phyloP scores from a whole-genome alignment of 2,888 invertebrate genomes.

The Tupiocoris notatus region DNA sequence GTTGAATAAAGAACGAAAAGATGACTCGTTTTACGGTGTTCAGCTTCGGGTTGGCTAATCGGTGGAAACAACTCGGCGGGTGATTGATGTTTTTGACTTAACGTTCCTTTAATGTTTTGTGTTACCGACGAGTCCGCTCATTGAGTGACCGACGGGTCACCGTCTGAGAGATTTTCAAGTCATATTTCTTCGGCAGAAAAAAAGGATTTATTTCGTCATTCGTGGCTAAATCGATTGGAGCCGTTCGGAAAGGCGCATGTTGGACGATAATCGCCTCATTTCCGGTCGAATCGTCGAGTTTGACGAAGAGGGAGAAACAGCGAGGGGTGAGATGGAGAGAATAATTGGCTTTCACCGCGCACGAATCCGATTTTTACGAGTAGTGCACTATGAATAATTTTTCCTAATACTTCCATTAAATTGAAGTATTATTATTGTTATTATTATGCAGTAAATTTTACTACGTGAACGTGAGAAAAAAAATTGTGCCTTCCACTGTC shows the following conservation, averaged over 20 bases:
- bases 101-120: background rate
- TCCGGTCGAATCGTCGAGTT: constrained; percentile 19
- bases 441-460: no score
- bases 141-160: background rate
- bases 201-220: background rate
- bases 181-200: background rate
- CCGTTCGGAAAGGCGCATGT: background rate
- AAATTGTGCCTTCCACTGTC: no score
- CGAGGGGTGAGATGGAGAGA: no score
- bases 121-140: background rate
- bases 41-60: no score
- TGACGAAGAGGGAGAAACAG: no score
- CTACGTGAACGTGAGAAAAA: no score
- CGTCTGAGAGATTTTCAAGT: background rate
- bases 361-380: no score
- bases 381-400: no score
- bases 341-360: no score
- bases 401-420: no score
- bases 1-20: no score
- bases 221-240: background rate
- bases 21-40: background rate
- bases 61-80: background rate
- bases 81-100: constrained; percentile 6
- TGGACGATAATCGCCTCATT: constrained; percentile 15
- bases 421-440: no score